Base-by-base conservation (phyloP, 23 tunicate genomes). In the Diplosoma virens region DNA sequence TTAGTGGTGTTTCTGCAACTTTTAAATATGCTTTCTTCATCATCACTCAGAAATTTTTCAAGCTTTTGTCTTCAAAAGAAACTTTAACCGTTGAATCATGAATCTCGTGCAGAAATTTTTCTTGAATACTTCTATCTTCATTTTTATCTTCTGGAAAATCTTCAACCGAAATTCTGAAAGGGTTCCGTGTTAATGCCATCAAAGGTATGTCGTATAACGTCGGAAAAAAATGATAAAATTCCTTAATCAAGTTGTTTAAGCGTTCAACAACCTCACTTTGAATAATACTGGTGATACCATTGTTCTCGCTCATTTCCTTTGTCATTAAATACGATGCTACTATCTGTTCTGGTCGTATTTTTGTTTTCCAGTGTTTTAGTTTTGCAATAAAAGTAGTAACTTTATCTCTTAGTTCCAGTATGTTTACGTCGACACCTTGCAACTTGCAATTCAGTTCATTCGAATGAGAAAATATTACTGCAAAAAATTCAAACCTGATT, bases 41-140 rank as follows among this genome's bases (percentile, higher is more conserved):
- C 24, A 58, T 66, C 28, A 6, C 72, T 25, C 72, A 27, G 41
- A 28, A n/a, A 31, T 66, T 66, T n/a, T 58, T 22, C 65, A 58
- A 58, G 65, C 25, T 58, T n/a, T 58, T n/a, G n/a, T 58, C 72
- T 28, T 30, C 80, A 75, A 75, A 75, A 59, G 71, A 75, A 75
- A 34, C n/a, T 32, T 75, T 75, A 74, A 65, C 80, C 59, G 75
- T 17, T 53, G 80, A 75, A 75, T 75, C 80, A 35, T 75, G 80
- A 75, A 59, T 75, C 80, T 59, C 7, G 52, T 75, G 21, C 65
- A 58, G n/a, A 58, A 58, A 58, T 22, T 58, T 7, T 58, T 58
- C 65, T 58, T 58, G 20, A n/a, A 23, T 58, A 23, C 26, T 58
- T 58, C n/a, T 23, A n/a, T 58, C 21, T n/a, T 58, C 65, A 20